Base-by-base conservation (phyloP, 2,888 invertebrate genomes). In the Diaprepes abbreviatus region DNA sequence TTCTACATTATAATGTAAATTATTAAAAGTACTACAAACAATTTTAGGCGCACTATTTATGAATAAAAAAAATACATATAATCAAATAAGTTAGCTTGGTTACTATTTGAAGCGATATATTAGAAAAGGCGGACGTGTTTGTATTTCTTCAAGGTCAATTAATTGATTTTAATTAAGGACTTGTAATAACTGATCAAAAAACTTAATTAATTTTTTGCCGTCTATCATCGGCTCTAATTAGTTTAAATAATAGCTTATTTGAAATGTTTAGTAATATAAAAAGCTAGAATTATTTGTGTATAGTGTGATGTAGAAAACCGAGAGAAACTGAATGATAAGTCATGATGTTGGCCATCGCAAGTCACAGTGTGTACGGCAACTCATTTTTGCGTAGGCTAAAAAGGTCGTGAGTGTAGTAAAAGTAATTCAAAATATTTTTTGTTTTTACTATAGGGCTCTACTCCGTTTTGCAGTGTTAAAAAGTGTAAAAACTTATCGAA, bases 131-230 rank as follows among this genome's bases (percentile, higher is more conserved):
- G 14, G 14, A 48, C 12, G 12, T 24, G 24, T 45, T 40, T 40
- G 19, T 40, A 40, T 17, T 48, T 12, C 14, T 28, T 28, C 28
- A 28, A 48, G 48, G 48, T 10, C 28, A 48, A 48, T 28, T 48
- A 48, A 24, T 48, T 48, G 12, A 48, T 48, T 48, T 48, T 48
- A 48, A 48, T 48, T 48, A 48, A 48, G 12, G 14, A 48, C 48
- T 28, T 48, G 28, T 48, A 48, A 48, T 48, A 48, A 48, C 19
- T 28, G 14, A 48, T 48, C 28, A 28, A 40, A 48, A 48, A 48
- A 48, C 4, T 12, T 48, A 9, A 48, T 48, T 28, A 28, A 14
- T 48, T 12, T 48, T 12, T 36, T 48, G 24, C 14, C 7, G 48
- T 24, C 48, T 24, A 28, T 48, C 48, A 28, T 48, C 48, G 28